Base-by-base conservation (phyloP, 1,140 invertebrate species). In the Papilio helenus region DNA sequence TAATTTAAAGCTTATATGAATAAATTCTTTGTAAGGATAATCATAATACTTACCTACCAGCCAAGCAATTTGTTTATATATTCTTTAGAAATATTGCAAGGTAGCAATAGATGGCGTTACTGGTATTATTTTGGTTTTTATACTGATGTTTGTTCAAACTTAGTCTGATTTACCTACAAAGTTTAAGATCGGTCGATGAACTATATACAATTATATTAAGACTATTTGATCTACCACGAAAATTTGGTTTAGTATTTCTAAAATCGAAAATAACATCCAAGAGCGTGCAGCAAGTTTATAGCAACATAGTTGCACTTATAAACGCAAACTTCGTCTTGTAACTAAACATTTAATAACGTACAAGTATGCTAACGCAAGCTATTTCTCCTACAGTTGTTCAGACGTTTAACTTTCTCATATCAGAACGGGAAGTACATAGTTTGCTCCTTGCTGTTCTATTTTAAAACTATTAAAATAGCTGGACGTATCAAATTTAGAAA, bases 271-370 rank as follows among this genome's bases (percentile, higher is more conserved):
- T 23, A 61, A 29, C 3, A 68, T 2, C 3, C 61, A 29, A 68
- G 26, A 68, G 61, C 14, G 18, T 68, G 26, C 61, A 68, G n/a
- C n/a, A n/a, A 61, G 61, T 68, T 68, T 16, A 68, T 34, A 26
- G 23, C 18, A 61, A 61, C 58, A 61, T 26, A 68, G 26, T 68
- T 68, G 23, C 61, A 65, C 26, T 65, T 29, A 65, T 74, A 74
- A 20, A 10, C 42, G 4, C 44, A 29, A 74, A 74, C 72, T 51
- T 74, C 10, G 42, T 49, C 72, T 74, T 74, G 42, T 74, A 74
- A 49, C 72, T 74, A 46, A 51, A 74, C 72, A 44, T 74, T 74
- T 72, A 72, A 72, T 72, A 42, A 72, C 68, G 68, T 26, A 73
- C 72, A 73, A 73, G 34, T 73, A 73, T 73, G 34, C 42, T 44